phyloP scores from a whole-genome alignment of 2,113 vertebrate species.

The Peromyscus polionotus region DNA sequence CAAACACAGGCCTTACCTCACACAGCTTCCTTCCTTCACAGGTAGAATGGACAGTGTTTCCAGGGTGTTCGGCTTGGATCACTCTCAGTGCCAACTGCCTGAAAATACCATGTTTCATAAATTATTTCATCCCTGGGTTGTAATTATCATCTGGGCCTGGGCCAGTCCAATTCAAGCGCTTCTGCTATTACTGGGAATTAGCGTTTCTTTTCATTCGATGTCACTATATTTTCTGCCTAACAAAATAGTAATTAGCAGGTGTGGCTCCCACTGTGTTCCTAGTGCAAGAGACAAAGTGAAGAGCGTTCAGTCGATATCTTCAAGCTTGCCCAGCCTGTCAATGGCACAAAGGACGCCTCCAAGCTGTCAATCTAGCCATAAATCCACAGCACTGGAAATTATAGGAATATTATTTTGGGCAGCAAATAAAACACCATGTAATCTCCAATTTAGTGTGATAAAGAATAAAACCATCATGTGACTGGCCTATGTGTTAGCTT shows the following conservation, averaged over 20 bases:
- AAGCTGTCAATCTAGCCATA: background rate
- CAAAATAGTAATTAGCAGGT: slow-evolving; percentile 19
- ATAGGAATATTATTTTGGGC: background rate
- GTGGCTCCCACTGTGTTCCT: slow-evolving; percentile 25
- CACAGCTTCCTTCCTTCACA: background rate
- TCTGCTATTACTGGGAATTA: slow-evolving; percentile 30
- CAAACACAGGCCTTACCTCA: background rate
- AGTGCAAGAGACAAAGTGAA: background rate
- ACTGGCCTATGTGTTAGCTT: background rate
- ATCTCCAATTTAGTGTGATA: background rate
- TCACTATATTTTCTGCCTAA: slow-evolving; percentile 48
- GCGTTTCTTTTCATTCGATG: background rate
- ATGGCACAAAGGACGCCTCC: background rate
- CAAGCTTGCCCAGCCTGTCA: background rate
- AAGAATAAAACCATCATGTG: background rate
- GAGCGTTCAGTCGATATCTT: slow-evolving; percentile 22
- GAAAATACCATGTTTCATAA: slow-evolving; percentile 9
- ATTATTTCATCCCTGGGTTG: background rate
- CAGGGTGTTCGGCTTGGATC: background rate
- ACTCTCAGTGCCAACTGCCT: background rate
- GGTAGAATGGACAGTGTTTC: background rate
- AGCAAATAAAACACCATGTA: background rate
- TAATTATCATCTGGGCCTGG: background rate
- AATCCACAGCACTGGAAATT: background rate
- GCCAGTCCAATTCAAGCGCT: background rate